Evolutionary conservation across 1,140 invertebrate genomes (phyloP).

Genomic region (Gryllus bimaculatus): DNA sequence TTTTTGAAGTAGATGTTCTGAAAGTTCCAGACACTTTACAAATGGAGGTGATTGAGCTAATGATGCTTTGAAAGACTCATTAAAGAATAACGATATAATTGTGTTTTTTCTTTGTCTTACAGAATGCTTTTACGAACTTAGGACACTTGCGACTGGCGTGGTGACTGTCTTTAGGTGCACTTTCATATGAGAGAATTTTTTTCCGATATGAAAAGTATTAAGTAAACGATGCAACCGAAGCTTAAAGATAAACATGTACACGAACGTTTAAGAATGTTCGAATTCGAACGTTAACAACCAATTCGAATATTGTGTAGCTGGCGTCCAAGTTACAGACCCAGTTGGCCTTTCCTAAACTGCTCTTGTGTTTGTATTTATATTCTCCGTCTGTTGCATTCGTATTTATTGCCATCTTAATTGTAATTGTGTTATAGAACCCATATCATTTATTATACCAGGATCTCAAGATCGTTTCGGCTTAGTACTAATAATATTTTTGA

Average conservation of each 20-base stretch:
- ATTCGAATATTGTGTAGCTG: not conserved
- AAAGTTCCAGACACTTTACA: not conserved
- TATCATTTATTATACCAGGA: too few species aligned
- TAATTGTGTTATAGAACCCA: too few species aligned
- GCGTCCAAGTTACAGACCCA: not conserved
- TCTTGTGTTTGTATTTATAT: too few species aligned
- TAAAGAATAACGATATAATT: too few species aligned
- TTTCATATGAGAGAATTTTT: not conserved
- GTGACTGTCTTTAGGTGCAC: not conserved
- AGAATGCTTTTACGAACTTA: not conserved
- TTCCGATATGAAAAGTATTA: constrained; percentile 7
- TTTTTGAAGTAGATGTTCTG: constrained; percentile 8
- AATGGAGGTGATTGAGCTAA: constrained; percentile 9
- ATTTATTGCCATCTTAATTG: too few species aligned
- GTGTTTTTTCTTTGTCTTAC: not conserved
- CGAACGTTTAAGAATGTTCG: not conserved
- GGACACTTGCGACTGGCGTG: not conserved
- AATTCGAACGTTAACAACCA: not conserved
- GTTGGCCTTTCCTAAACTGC: too few species aligned
- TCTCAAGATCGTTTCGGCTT: too few species aligned
- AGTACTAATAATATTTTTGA: too few species aligned
- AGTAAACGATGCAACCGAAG: not conserved
- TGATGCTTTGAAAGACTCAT: too few species aligned
- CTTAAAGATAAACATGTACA: constrained; percentile 3
- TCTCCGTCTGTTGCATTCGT: too few species aligned